Conservation (phyloP, 1,140 invertebrate genomes). For the Neotoxoptera formosana region DNA sequence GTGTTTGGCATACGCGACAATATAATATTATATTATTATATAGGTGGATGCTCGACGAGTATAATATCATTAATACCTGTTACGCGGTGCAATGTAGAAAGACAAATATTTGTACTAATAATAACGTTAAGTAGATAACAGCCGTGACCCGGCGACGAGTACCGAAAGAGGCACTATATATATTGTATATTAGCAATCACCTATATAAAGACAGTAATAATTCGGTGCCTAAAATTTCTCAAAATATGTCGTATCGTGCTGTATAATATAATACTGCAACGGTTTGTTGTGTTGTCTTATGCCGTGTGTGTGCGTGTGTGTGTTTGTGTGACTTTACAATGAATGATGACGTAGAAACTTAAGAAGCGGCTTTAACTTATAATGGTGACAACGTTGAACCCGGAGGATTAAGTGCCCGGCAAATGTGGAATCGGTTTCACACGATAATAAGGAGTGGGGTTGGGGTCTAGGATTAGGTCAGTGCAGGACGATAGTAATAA, state of each 20-base stretch:
- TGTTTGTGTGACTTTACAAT: background rate
- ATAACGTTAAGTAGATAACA: background rate
- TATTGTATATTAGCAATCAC: background rate
- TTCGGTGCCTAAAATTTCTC: background rate
- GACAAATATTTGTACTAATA: conserved; percentile 2
- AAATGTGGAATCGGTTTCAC: too few relatives aligned
- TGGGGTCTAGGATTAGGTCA: background rate
- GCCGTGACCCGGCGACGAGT: background rate
- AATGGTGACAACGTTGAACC: background rate
- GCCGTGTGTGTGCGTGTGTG: background rate
- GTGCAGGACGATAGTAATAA: background rate
- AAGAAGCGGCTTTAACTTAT: background rate
- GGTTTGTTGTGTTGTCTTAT: background rate
- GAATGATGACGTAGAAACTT: too few relatives aligned
- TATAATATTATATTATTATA: background rate
- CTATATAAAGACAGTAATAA: background rate
- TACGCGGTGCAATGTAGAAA: background rate
- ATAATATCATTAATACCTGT: background rate
- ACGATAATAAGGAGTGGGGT: background rate
- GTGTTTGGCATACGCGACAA: background rate
- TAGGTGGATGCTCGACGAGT: background rate
- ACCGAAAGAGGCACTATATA: background rate
- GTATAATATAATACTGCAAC: background rate
- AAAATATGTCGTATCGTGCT: background rate
- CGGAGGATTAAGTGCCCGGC: background rate